Conservation (phyloP, 2,888 invertebrate genomes). For the Amphipoea lucens region DNA sequence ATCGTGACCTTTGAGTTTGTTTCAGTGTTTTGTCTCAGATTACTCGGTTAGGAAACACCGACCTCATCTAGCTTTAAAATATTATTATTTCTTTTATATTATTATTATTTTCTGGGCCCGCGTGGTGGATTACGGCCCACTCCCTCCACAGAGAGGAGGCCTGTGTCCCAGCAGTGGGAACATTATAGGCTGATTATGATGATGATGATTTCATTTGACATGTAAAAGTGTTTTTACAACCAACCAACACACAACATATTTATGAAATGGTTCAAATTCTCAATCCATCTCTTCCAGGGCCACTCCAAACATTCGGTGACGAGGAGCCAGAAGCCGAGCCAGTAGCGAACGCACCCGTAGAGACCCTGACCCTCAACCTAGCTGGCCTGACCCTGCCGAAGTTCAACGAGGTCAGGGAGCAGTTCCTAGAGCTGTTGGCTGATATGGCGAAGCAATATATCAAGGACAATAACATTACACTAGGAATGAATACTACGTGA, state of each 20-base stretch:
- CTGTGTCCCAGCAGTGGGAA: no score
- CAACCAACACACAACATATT: not conserved
- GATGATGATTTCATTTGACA: not conserved
- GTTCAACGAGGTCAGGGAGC: slow-evolving; percentile 74
- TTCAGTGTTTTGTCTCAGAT: not conserved
- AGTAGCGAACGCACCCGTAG: slow-evolving; percentile 69
- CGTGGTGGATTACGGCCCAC: no score
- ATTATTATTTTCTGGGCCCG: no score
- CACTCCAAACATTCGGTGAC: slow-evolving; percentile 62
- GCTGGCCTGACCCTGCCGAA: slow-evolving; percentile 73
- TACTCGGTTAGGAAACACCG: not conserved
- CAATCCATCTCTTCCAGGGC: slow-evolving; percentile 58
- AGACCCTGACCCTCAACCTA: slow-evolving; percentile 77
- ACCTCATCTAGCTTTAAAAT: not conserved
- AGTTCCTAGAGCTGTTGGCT: slow-evolving; percentile 80
- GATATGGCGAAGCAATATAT: slow-evolving; percentile 85
- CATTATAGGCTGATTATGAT: no score
- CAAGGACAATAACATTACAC: slow-evolving; percentile 74
- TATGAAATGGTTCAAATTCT: not conserved
- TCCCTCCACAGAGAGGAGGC: no score
- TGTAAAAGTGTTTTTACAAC: not conserved
- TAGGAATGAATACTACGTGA: slow-evolving; percentile 83
- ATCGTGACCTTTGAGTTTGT: not conserved
- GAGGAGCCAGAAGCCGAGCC: slow-evolving; percentile 72
- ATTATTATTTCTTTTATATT: not conserved